Percentiles rank a stretch among this genome's conserved stretches.
Conservation (phyloP, 1,140 invertebrate genomes). For the Hydropsyche tenuis region DNA sequence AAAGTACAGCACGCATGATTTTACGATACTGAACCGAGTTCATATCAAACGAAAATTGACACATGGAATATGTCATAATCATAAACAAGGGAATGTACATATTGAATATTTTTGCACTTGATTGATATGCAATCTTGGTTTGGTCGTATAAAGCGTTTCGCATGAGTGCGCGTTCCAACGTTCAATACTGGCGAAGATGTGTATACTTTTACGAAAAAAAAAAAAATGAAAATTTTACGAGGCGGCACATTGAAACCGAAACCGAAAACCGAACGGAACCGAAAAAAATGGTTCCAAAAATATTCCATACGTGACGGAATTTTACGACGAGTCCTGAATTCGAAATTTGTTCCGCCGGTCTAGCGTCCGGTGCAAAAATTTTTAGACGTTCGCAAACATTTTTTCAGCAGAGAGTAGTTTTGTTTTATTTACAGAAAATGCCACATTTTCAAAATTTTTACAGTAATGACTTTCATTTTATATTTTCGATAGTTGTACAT, state of each 20-base stretch:
- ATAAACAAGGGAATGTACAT: too few species aligned
- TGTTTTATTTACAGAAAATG: not conserved
- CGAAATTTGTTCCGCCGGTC: constrained; percentile 16
- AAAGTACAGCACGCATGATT: too few species aligned
- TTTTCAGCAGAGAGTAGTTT: not conserved
- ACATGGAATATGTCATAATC: too few species aligned
- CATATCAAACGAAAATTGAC: too few species aligned
- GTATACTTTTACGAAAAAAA: not conserved
- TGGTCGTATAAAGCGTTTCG: constrained; percentile 24
- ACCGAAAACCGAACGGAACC: constrained; percentile 8
- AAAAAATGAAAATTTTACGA: constrained; percentile 37
- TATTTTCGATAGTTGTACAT: too few species aligned
- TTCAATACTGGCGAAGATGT: constrained; percentile 16
- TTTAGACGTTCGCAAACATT: not conserved
- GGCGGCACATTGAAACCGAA: constrained; percentile 12
- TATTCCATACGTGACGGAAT: constrained; percentile 37
- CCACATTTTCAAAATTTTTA: too few species aligned
- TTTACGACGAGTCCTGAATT: constrained; percentile 19
- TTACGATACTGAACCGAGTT: too few species aligned
- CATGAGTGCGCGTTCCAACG: constrained; percentile 20
- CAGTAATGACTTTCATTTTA: too few species aligned
- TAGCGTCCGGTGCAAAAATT: too few species aligned
- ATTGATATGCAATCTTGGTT: constrained; percentile 40
- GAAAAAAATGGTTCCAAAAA: not conserved
- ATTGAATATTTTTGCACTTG: constrained; percentile 18